Conservation (phyloP, 2,113 vertebrate species). For the Rhinolophus sinicus region DNA sequence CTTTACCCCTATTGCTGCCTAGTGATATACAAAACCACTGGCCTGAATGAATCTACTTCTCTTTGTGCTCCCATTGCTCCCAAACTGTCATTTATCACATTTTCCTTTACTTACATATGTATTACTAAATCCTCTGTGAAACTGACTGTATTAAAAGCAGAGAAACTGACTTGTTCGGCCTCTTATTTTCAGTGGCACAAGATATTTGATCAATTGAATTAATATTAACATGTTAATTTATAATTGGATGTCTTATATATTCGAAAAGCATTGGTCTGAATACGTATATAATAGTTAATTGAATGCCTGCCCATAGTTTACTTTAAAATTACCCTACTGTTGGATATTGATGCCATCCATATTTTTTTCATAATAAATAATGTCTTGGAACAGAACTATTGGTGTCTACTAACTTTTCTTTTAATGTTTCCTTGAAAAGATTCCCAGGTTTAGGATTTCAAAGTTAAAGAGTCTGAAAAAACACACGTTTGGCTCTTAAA, state of each 20-base stretch:
- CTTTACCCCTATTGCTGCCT: background rate
- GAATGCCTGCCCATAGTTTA: background rate
- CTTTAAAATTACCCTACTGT: background rate
- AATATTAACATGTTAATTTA: background rate
- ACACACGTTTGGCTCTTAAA: background rate
- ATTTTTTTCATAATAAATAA: background rate
- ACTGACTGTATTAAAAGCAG: background rate
- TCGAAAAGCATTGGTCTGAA: background rate
- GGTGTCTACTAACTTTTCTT: background rate
- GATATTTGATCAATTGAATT: background rate
- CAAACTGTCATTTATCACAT: background rate
- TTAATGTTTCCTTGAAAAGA: background rate
- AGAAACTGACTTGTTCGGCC: background rate
- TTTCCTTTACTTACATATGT: background rate
- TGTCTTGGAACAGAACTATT: background rate
- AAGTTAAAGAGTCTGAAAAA: background rate
- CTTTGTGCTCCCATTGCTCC: background rate
- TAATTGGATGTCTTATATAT: background rate
- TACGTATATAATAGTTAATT: background rate
- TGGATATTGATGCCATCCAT: background rate
- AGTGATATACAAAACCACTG: background rate
- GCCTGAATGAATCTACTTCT: background rate
- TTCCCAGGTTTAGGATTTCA: background rate
- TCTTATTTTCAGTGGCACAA: background rate
- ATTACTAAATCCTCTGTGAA: background rate